phyloP scores from a whole-genome alignment of 2,888 invertebrate species.

The Microctonus hyperodae region DNA sequence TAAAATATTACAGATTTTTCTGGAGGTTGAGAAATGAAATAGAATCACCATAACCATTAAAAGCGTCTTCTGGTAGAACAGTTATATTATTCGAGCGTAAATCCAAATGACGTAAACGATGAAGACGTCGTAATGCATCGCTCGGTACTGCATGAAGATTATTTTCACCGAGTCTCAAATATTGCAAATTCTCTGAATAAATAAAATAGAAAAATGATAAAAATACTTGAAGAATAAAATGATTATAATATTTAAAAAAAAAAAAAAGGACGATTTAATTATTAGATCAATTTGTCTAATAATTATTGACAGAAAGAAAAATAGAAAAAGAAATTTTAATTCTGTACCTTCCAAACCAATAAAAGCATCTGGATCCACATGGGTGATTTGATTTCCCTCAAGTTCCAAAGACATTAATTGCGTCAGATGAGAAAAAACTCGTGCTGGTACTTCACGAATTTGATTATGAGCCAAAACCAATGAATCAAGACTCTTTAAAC shows the following conservation, averaged over 20 bases:
- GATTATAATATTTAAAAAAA: background rate
- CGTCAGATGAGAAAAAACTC: conserved; percentile 82
- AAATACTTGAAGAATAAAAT: background rate
- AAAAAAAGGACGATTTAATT: background rate
- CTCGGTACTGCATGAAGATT: conserved; percentile 86
- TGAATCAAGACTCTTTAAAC: conserved; percentile 81
- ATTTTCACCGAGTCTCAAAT: conserved; percentile 87
- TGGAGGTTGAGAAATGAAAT: conserved; percentile 92
- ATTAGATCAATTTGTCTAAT: background rate
- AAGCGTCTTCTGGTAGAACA: conserved; percentile 83
- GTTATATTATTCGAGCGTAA: conserved; percentile 88
- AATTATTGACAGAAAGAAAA: background rate
- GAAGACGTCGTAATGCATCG: conserved; percentile 81
- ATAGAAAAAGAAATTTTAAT: conserved; percentile 51
- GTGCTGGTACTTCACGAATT: conserved; percentile 77
- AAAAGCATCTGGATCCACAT: conserved; percentile 86
- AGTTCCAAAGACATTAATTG: conserved; percentile 86
- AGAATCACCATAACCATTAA: conserved; percentile 87
- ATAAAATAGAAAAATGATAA: background rate
- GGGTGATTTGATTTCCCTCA: conserved; percentile 83
- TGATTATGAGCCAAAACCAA: conserved; percentile 87
- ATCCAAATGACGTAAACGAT: conserved; percentile 87
- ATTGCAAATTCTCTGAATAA: conserved; percentile 84
- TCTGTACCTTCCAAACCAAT: conserved; percentile 90
- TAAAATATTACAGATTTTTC: conserved; percentile 77